A percentile compares a stretch with the other conserved stretches of the same genome.
Conservation (phyloP, 2,888 invertebrate genomes). For the Macrosoma leucophasiata region DNA sequence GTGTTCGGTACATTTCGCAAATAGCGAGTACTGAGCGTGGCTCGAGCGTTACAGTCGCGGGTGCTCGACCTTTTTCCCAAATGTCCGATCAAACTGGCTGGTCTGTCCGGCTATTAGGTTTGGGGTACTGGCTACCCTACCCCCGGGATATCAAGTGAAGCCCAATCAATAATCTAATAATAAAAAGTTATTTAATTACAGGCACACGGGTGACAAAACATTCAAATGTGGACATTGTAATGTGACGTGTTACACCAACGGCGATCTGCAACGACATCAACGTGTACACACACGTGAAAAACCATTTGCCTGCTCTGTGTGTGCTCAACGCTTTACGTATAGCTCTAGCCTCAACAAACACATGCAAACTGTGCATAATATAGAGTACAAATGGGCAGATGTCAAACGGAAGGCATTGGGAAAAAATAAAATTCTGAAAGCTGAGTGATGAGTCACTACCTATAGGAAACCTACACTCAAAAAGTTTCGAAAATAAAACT, state of each 20-base stretch:
- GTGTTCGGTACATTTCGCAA: too few species aligned
- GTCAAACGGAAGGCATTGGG: conserved; percentile 28
- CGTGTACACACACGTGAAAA: conserved; percentile 61
- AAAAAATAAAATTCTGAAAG: conserved; percentile 26
- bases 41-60: too few species aligned
- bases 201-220: conserved; percentile 58
- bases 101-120: too few species aligned
- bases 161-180: too few species aligned
- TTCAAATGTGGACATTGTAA: conserved; percentile 55
- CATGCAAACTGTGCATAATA: conserved; percentile 56
- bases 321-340: conserved; percentile 55
- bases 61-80: too few species aligned
- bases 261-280: conserved; percentile 52
- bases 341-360: conserved; percentile 67
- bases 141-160: too few species aligned
- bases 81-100: too few species aligned
- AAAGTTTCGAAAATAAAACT: too few species aligned
- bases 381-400: conserved; percentile 58
- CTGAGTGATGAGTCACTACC: too few species aligned
- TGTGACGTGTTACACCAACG: conserved; percentile 49
- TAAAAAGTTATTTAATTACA: conserved; percentile 30
- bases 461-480: too few species aligned
- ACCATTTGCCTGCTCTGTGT: conserved; percentile 56
- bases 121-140: too few species aligned
- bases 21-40: not conserved